These are phyloP conservation scores for Pterocles gutturalis DNA, from an alignment of 2,113 vertebrate species.

Conservation along the genomic window DNA sequence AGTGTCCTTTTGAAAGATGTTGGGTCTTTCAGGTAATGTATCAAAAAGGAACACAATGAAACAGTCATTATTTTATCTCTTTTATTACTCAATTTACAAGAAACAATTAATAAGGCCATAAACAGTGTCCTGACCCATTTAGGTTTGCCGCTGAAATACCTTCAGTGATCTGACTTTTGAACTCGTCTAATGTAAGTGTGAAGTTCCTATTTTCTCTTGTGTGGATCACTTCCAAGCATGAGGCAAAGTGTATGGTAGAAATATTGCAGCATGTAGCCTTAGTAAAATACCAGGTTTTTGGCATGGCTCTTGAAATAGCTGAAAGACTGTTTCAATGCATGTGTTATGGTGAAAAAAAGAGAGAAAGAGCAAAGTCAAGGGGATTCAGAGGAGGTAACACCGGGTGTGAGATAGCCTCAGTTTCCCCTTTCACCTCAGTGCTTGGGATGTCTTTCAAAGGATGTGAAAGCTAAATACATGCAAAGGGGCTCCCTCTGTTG, in stretches of 20 bases:
- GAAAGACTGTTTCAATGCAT: neutral
- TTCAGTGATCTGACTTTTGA: neutral
- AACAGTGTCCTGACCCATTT: neutral
- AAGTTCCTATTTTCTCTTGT: neutral
- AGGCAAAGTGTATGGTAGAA: neutral
- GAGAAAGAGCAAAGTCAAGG: neutral
- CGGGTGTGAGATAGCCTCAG: neutral
- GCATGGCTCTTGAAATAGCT: neutral
- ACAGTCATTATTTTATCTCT: neutral
- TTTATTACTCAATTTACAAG: neutral
- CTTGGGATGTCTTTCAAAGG: neutral
- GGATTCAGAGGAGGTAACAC: neutral
- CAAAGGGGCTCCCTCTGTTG: neutral
- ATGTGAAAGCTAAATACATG: neutral
- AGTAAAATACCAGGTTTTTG: neutral
- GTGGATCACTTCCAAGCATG: neutral
- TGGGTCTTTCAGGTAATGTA: neutral
- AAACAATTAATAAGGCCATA: neutral
- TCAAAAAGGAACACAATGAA: neutral
- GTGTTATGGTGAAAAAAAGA: neutral
- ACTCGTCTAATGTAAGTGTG: neutral
- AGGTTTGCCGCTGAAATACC: neutral
- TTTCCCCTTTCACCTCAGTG: fast-evolving
- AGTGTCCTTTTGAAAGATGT: neutral
- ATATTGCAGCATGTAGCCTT: neutral